Percentiles rank a stretch among this genome's conserved stretches.
Evolutionary conservation across 2,888 invertebrate species (phyloP).

Genomic region (Aleiodes testaceus): DNA sequence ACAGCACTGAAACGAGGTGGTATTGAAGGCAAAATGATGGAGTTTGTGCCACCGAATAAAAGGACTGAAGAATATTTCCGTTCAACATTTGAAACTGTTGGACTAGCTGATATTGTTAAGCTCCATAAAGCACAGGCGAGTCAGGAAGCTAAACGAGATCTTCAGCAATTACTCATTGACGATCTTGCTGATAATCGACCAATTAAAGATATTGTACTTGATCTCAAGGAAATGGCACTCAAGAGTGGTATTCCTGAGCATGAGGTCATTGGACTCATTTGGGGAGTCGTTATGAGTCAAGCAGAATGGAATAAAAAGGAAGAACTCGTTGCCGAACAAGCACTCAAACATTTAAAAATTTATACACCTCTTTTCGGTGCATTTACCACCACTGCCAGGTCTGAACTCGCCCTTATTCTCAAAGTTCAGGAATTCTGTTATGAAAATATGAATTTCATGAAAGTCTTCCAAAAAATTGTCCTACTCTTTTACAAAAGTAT

Average conservation of each 20-base stretch:
- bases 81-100: constrained; percentile 85
- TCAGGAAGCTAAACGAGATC: constrained; percentile 87
- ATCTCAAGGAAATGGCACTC: constrained; percentile 89
- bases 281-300: constrained; percentile 95
- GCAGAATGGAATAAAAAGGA: constrained; percentile 99
- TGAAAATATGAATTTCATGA: constrained; percentile 99
- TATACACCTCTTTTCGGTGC: constrained; percentile 91
- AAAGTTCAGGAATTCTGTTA: constrained; percentile 99
- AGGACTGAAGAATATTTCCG: constrained; percentile 92
- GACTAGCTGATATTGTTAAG: constrained; percentile 85
- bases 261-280: constrained; percentile 91
- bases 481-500: constrained; percentile 95
- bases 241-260: constrained; percentile 91
- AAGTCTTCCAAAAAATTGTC: constrained; percentile 97
- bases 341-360: constrained; percentile 89
- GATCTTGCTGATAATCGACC: constrained; percentile 91
- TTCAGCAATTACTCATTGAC: constrained; percentile 84
- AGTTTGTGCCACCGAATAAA: constrained; percentile 95
- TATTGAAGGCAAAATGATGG: constrained; percentile 84
- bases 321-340: constrained; percentile 96
- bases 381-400: constrained; percentile 88
- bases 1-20: constrained; percentile 91
- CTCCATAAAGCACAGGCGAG: constrained; percentile 89
- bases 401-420: constrained; percentile 90
- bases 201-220: constrained; percentile 88